A percentile compares a stretch with the other conserved stretches of the same genome.
These are phyloP conservation scores for Cercopithecus diana DNA, from an alignment of 2,797 vertebrate genomes.

Conservation along the genomic window DNA sequence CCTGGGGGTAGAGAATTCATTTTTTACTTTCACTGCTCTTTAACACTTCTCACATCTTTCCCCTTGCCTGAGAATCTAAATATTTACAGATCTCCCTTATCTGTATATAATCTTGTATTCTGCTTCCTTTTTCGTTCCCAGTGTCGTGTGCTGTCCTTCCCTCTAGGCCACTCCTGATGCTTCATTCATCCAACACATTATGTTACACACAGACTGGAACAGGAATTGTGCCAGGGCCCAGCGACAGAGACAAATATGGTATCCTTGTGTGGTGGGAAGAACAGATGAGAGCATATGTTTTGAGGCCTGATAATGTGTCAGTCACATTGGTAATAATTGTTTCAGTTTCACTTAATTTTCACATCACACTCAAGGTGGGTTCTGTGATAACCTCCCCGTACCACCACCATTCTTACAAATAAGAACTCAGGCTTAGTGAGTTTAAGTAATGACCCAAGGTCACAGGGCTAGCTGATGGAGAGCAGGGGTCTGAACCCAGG, in stretches of 20 bases:
- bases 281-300: background rate
- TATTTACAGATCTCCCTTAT: conserved; percentile 2
- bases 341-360: background rate
- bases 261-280: background rate
- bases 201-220: background rate
- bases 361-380: background rate
- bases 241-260: background rate
- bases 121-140: background rate
- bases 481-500: background rate
- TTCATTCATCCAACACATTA: background rate
- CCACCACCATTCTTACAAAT: background rate
- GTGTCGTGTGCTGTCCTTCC: background rate
- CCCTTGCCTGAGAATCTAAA: background rate
- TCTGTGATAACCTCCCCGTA: background rate
- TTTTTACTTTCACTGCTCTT: background rate
- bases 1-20: background rate
- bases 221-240: background rate
- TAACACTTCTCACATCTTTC: conserved; percentile 1
- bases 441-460: background rate
- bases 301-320: background rate
- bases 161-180: background rate
- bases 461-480: background rate
- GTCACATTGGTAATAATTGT: background rate
- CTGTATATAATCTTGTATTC: background rate
- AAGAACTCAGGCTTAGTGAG: background rate